Percentiles rank a stretch among this genome's conserved stretches.
Conservation (phyloP, 2,797 vertebrate genomes). For the Myotis findleyi region DNA sequence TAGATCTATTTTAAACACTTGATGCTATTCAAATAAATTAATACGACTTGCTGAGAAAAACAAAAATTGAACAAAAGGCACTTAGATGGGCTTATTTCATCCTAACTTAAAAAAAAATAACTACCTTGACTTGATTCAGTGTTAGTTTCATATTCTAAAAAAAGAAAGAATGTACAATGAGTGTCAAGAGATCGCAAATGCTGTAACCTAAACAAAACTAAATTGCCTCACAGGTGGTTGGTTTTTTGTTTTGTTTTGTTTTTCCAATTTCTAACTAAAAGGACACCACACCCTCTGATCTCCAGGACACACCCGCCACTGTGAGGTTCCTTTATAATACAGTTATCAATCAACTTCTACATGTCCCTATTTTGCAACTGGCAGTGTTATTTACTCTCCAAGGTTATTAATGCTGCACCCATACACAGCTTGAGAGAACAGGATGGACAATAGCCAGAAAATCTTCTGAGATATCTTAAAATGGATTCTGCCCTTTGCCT, state of each 20-base stretch:
- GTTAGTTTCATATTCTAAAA: not conserved
- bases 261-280: not conserved
- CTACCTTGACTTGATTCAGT: not conserved
- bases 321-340: not conserved
- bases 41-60: not conserved
- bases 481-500: constrained; percentile 28
- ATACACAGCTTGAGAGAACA: constrained; percentile 26
- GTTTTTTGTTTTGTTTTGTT: not conserved
- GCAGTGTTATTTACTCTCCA: constrained; percentile 63
- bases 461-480: constrained; percentile 33
- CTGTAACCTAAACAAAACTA: constrained; percentile 31
- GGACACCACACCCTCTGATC: constrained; percentile 43
- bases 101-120: not conserved
- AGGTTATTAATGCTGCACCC: constrained; percentile 50
- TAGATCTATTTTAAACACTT: constrained; percentile 7
- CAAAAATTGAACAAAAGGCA: not conserved
- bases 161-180: not conserved
- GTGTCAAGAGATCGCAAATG: not conserved
- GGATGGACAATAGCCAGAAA: constrained; percentile 41
- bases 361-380: constrained; percentile 30
- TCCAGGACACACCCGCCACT: constrained; percentile 5
- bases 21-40: constrained; percentile 10
- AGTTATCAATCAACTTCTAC: constrained; percentile 49
- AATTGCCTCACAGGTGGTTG: not conserved
- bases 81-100: not conserved